Evolutionary conservation across 2,888 invertebrate genomes (phyloP), one percentile per base, ranked within the genome.

Genomic region (Platycnemis pennipes): DNA sequence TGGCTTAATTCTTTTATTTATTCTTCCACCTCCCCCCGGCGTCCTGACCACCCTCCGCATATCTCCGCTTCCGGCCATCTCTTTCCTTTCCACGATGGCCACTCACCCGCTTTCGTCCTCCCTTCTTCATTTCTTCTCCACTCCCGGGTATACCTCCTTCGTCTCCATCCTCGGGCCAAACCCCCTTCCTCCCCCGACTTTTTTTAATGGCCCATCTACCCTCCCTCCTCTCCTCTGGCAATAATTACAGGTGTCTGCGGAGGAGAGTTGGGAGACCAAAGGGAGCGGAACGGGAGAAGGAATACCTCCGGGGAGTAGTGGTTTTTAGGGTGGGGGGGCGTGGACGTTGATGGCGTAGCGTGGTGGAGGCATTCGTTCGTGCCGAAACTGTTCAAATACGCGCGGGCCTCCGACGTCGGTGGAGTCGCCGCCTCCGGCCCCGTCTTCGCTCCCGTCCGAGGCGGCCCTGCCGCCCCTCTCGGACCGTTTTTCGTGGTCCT

Each of bases 211-310:
- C 31, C 77, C 8, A 31, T 16, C 77, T 13, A 26, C 77, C 37
- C 77, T 37, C 13, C 11, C 2, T 2, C 77, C n/a, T 37, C 31
- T 26, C 63, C n/a, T 8, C 89, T 53, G 22, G 13, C n/a, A 69
- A 91, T 91, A 91, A 91, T 91, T 91, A 91, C 63, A 45, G 91
- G 69, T 44, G 56, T 88, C 86, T 4, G 42, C n/a, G 89, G 42
- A n/a, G 26, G 19, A 26, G n/a, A 22, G 63, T 5, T 22, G 26
- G 26, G n/a, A 26, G 26, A 8, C 26, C 26, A 26, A 5, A 63
- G 26, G 63, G 63, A n/a, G 4, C n/a, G 22, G 4, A 26, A 49
- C 49, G 49, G 49, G 49, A 49, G 49, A n/a, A 49, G 49, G 49
- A 19, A 49, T 49, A 49, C 11, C 49, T 16, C 49, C 49, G 19